These are phyloP conservation scores for Phalera bucephala DNA, from an alignment of 2,888 invertebrate species.

Conservation along the genomic window DNA sequence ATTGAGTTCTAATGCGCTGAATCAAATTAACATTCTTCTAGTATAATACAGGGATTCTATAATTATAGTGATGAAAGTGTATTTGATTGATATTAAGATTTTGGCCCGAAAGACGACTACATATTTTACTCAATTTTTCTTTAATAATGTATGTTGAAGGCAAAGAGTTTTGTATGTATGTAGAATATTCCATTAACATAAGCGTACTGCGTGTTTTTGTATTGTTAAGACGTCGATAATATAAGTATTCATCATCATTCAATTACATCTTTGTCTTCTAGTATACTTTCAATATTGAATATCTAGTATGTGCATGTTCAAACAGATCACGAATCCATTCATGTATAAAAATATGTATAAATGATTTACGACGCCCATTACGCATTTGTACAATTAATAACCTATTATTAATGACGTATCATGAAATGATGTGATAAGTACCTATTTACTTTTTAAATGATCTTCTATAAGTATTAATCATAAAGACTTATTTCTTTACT, in stretches of 20 bases:
- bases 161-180: not conserved
- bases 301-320: too few relatives aligned
- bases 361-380: too few relatives aligned
- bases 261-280: not conserved
- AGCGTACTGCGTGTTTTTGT: constrained; percentile 13
- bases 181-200: constrained; percentile 36
- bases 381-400: too few relatives aligned
- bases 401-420: constrained; percentile 13
- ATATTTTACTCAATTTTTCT: too few relatives aligned
- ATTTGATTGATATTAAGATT: not conserved
- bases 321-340: too few relatives aligned
- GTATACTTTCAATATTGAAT: too few relatives aligned
- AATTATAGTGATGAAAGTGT: not conserved
- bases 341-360: too few relatives aligned
- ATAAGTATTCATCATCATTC: not conserved
- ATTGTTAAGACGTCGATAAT: not conserved
- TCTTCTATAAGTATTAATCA: constrained; percentile 32
- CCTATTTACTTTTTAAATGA: constrained; percentile 29
- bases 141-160: not conserved
- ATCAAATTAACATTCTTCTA: constrained; percentile 2
- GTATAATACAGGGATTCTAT: not conserved
- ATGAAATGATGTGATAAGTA: constrained; percentile 32
- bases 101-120: not conserved
- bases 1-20: constrained; percentile 9
- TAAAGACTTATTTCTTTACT: constrained; percentile 21